phyloP scores from a whole-genome alignment of 64 coral and sea anemone genomes.

The Anthopleura sola region DNA sequence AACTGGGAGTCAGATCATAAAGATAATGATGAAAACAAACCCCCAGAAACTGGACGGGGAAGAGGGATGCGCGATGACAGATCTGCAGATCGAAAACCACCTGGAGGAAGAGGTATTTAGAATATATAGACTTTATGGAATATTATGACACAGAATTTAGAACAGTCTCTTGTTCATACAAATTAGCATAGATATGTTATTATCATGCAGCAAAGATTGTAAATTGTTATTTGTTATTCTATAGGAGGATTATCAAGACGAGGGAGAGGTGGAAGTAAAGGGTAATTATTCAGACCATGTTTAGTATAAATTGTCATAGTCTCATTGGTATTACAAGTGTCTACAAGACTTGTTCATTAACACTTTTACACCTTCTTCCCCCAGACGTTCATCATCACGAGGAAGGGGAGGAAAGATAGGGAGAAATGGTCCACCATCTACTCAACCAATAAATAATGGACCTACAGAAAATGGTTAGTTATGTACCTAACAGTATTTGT shows the following conservation, averaged over 20 bases:
- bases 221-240: not conserved
- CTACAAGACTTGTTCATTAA: not conserved
- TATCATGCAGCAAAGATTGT: not conserved
- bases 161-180: not conserved
- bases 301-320: too few relatives aligned
- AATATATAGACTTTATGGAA: not conserved
- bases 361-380: not conserved
- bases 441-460: constrained; percentile 30
- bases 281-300: not conserved
- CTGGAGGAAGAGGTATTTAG: constrained; percentile 67
- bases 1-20: constrained; percentile 55
- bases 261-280: not conserved
- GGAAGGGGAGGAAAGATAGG: constrained; percentile 53
- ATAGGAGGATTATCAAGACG: constrained; percentile 39
- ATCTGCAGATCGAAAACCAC: constrained; percentile 60
- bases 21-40: constrained; percentile 66
- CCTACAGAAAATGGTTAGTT: constrained; percentile 53
- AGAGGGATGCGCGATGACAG: constrained; percentile 80
- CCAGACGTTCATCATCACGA: constrained; percentile 28
- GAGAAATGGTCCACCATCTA: not conserved
- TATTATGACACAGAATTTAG: too few relatives aligned
- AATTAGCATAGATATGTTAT: too few relatives aligned
- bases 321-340: too few relatives aligned
- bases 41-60: constrained; percentile 71
- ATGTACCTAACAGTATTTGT: not conserved